Evolutionary conservation across 1,140 invertebrate genomes (phyloP), one percentile per base, ranked within the genome.

Genomic region (Callitettix versicolor): DNA sequence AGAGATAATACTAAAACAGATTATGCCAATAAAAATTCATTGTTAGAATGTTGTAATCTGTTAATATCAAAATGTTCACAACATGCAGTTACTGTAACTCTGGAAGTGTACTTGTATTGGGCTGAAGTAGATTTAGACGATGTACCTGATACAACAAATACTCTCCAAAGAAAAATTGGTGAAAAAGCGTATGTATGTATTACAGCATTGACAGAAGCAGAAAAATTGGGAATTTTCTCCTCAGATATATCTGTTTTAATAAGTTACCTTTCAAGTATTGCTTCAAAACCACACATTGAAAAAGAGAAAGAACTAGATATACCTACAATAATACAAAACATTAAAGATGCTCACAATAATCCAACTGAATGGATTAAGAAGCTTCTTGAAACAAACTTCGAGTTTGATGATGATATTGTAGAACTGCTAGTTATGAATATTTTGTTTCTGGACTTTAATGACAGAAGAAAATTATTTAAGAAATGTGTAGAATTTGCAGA

Each of bases 181-280:
- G 48, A 51, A 38, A 51, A 51, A 38, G 48, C 48, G 9, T 51
- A 36, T 21, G 20, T 6, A 12, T 51, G 48, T 51, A 26, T 3
- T 4, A 34, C 34, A 18, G 48, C 33, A 4, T 21, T 51, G 14
- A 17, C 3, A 15, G 48, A 36, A 51, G 48, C 33, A 14, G 33
- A 38, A 38, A 11, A 34, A 36, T 12, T 14, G 15, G 21, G 7
- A 38, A 2, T 26, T n/a, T 26, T 21, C 18, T 38, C 33, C 2
- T 36, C 34, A 26, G 33, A 51, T 20, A n/a, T 15, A 17, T 36
- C 33, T 36, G 48, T 36, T 36, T 2, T 51, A 38, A 20, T 36
- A 38, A 38, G 14, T 21, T 36, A 14, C 9, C 24, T 51, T 9
- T 36, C 3, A 20, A 36, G 36, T 38, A 38, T 51, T n/a, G 48